Evolutionary conservation across 2,888 invertebrate genomes (phyloP).

Genomic region (Miltochrista miniata): DNA sequence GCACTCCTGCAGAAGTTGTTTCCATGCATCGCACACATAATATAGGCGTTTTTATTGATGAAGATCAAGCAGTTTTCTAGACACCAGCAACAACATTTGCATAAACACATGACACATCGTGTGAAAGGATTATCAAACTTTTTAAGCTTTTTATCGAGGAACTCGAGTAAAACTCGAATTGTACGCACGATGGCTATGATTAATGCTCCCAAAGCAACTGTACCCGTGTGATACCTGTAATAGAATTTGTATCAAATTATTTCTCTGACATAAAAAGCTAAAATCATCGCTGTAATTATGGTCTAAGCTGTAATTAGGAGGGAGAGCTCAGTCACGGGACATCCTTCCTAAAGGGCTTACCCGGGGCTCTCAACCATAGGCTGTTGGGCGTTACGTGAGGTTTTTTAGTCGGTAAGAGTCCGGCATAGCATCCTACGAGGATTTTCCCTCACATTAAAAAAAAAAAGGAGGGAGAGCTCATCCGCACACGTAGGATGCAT

Average conservation of each 20-base stretch:
- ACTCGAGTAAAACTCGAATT: slow-evolving; percentile 93
- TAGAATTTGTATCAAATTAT: not conserved
- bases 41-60: slow-evolving; percentile 94
- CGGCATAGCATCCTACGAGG: no score
- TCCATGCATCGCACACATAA: slow-evolving; percentile 98
- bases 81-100: slow-evolving; percentile 94
- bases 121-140: slow-evolving; percentile 89
- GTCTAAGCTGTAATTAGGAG: no score
- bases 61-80: slow-evolving; percentile 94
- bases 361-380: no score
- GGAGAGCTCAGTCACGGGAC: no score
- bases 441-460: no score
- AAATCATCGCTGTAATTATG: no score
- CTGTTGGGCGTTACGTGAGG: no score
- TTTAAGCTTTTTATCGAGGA: slow-evolving; percentile 92
- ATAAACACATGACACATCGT: slow-evolving; percentile 87
- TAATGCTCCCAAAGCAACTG: slow-evolving; percentile 95
- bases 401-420: no score
- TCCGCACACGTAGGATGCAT: no score
- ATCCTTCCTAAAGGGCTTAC: no score
- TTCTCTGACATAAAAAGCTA: no score
- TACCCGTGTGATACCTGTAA: slow-evolving; percentile 93
- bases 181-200: slow-evolving; percentile 95
- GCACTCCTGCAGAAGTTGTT: slow-evolving; percentile 96
- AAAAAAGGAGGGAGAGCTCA: no score